Conservation (phyloP, 2,797 vertebrate species). For the Coluber constrictor region DNA sequence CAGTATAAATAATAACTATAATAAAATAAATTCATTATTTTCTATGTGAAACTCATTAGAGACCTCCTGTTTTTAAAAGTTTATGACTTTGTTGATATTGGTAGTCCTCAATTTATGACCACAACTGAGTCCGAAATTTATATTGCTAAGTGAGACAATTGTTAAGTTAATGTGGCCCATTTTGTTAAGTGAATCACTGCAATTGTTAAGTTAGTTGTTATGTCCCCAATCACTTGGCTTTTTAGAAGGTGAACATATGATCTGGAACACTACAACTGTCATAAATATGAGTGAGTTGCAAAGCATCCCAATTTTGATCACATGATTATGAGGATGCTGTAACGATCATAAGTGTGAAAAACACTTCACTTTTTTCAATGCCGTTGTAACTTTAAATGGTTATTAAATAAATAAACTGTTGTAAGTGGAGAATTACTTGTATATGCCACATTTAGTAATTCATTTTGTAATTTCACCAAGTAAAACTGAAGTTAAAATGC, state of each 20-base stretch:
- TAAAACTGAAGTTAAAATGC: background rate
- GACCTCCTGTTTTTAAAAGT: background rate
- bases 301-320: background rate
- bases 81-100: background rate
- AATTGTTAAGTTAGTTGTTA: background rate
- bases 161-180: background rate
- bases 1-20: background rate
- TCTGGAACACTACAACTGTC: background rate
- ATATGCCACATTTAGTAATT: background rate
- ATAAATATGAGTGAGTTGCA: background rate
- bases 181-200: background rate
- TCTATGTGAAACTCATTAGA: background rate
- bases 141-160: background rate
- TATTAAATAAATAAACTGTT: background rate
- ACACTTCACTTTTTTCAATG: background rate
- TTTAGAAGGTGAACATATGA: background rate
- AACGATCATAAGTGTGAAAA: background rate
- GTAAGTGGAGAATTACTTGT: background rate
- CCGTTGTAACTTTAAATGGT: background rate
- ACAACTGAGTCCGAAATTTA: background rate
- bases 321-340: background rate
- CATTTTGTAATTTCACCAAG: background rate
- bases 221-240: background rate
- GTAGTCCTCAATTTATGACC: background rate
- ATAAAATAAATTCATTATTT: background rate